Conservation (phyloP, 2,888 invertebrate genomes). For the Andrena bicolor region DNA sequence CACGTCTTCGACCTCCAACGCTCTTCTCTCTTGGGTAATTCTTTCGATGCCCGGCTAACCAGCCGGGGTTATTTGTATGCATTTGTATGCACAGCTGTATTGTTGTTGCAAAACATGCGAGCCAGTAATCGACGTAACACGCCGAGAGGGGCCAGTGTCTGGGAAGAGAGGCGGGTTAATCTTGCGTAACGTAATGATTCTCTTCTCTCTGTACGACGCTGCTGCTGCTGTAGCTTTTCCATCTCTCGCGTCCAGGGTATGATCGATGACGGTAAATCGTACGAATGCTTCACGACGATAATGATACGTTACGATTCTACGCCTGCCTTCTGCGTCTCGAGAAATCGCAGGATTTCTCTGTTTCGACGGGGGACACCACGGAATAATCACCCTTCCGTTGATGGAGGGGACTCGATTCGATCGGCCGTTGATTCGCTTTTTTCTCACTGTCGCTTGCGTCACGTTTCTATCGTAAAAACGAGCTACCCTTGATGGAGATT, state of each 20-base stretch:
- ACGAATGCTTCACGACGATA: slow-evolving; percentile 58
- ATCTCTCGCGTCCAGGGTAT: slow-evolving; percentile 55
- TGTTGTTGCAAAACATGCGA: slow-evolving; percentile 77
- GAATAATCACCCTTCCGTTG: slow-evolving; percentile 24
- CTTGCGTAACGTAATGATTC: slow-evolving; percentile 71
- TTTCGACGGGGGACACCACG: slow-evolving; percentile 40
- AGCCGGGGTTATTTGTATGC: slow-evolving; percentile 63
- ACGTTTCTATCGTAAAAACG: background rate
- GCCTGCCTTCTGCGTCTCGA: slow-evolving; percentile 2
- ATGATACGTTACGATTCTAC: slow-evolving; percentile 59
- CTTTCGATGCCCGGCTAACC: slow-evolving; percentile 55
- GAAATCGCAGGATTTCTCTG: slow-evolving; percentile 8
- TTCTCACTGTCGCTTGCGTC: background rate
- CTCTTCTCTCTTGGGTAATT: slow-evolving; percentile 67
- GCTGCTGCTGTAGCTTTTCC: slow-evolving; percentile 47
- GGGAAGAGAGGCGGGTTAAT: slow-evolving; percentile 62
- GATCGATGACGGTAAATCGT: slow-evolving; percentile 61
- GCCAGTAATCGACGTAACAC: slow-evolving; percentile 72
- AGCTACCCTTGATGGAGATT: background rate
- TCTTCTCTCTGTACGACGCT: slow-evolving; percentile 23
- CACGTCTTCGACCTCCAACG: slow-evolving; percentile 74
- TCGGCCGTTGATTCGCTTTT: slow-evolving; percentile 14
- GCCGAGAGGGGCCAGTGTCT: slow-evolving; percentile 12
- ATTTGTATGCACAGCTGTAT: slow-evolving; percentile 73
- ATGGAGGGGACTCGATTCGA: slow-evolving; percentile 23